Base-by-base conservation (phyloP, 2,888 invertebrate genomes). In the Tyria jacobaeae region DNA sequence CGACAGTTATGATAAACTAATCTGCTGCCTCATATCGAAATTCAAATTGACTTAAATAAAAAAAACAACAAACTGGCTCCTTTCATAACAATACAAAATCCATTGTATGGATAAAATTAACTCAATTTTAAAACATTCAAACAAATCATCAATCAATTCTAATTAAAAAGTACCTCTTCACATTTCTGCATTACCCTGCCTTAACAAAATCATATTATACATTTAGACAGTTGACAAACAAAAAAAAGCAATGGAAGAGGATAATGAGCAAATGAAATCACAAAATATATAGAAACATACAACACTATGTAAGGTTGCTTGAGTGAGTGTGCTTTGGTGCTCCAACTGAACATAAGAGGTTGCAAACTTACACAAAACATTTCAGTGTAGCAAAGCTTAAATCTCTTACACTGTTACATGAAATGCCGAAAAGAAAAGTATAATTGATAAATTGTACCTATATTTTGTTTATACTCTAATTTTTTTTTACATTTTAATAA, bases 401-500 rank as follows among this genome's bases (percentile, higher is more conserved):
- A 82, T 85, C 89, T 88, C 86, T 86, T 89, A 91, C 90, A 90
- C 90, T 88, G 86, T 88, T 84, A 89, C 85, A 88, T 87, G 85
- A 90, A 91, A 92, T 91, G 91, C 90, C 92, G 89, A 91, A 92
- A 91, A 88, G 90, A 92, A 93, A 92, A 93, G 92, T 92, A 94
- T 91, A 91, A 91, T 92, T 92, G 86, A 93, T 93, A 94, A 93
- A 93, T 94, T 94, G 94, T 94, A 94, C 94, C 93, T 93, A 93
- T 92, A 92, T 88, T 92, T 93, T 91, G 90, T 92, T 92, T 93
- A 93, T 92, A 93, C 85, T 88, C 94, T 93, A 93, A 90, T 92
- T 93, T 94, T 94, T 89, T 94, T 94, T 94, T 93, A 93, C 92
- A 92, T 94, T 93, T 94, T 94, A 94, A 94, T 94, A 94, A 94